phyloP scores from a whole-genome alignment of 2,888 invertebrate genomes.

The Rotaria socialis region DNA sequence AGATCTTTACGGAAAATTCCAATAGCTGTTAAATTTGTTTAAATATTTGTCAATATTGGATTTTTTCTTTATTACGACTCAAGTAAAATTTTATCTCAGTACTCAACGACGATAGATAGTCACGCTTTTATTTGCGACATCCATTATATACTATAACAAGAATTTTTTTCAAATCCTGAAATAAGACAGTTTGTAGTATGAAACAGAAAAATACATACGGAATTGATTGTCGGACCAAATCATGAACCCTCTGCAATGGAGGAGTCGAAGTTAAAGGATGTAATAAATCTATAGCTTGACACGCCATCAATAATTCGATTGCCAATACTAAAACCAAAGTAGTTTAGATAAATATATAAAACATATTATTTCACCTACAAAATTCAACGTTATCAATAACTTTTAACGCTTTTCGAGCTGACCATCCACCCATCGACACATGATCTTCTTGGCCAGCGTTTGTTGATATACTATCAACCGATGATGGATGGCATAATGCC shows the following conservation, averaged over 20 bases:
- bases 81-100: no score
- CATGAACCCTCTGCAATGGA: slow-evolving; percentile 67
- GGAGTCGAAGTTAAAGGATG: slow-evolving; percentile 66
- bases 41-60: no score
- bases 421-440: slow-evolving; percentile 69
- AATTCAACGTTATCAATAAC: slow-evolving; percentile 63
- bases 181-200: neutral
- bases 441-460: slow-evolving; percentile 70
- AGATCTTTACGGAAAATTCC: no score
- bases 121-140: no score
- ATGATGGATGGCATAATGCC: slow-evolving; percentile 68
- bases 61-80: no score
- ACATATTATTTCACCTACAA: slow-evolving; percentile 49
- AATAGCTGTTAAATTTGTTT: no score
- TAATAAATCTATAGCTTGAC: slow-evolving; percentile 69
- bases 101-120: no score
- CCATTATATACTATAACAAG: no score
- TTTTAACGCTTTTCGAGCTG: slow-evolving; percentile 66
- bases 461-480: slow-evolving; percentile 68
- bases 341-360: neutral
- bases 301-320: slow-evolving; percentile 67
- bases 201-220: slow-evolving; percentile 56
- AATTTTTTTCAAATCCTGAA: no score
- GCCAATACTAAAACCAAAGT: slow-evolving; percentile 63
- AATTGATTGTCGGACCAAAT: slow-evolving; percentile 63